phyloP scores from a whole-genome alignment of 1,140 invertebrate genomes.

The Eulimnadia texana region DNA sequence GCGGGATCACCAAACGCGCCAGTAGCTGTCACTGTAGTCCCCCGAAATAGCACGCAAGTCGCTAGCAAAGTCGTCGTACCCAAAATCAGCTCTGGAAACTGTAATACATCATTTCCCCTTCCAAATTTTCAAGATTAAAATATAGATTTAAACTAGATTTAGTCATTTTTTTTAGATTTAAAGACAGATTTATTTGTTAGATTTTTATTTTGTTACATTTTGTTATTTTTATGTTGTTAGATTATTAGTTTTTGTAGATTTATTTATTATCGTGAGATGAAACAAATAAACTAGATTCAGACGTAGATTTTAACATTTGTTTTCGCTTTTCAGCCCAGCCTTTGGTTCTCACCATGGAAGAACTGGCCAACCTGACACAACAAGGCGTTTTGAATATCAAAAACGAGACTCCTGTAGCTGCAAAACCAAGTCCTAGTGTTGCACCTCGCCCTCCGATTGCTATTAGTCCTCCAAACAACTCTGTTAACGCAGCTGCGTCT shows the following conservation, averaged over 20 bases:
- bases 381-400: slow-evolving; percentile 25
- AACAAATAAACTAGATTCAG: too few relatives aligned
- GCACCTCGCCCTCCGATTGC: slow-evolving; percentile 8
- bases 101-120: too few relatives aligned
- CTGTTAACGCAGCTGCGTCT: slow-evolving; percentile 22
- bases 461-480: slow-evolving; percentile 24
- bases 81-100: too few relatives aligned
- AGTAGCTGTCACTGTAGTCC: not conserved
- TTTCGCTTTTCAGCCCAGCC: slow-evolving; percentile 21
- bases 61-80: not conserved
- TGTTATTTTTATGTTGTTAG: slow-evolving; percentile 5
- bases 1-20: not conserved
- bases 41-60: not conserved
- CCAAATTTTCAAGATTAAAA: not conserved
- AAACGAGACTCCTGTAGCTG: slow-evolving; percentile 22
- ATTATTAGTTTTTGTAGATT: not conserved
- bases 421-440: slow-evolving; percentile 17
- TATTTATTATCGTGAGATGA: slow-evolving; percentile 22
- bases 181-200: not conserved
- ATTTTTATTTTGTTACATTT: too few relatives aligned
- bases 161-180: not conserved
- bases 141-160: not conserved
- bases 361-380: slow-evolving; percentile 34
- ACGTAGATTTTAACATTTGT: too few relatives aligned
- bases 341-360: slow-evolving; percentile 33